Evolutionary conservation across 2,888 invertebrate genomes (phyloP), one percentile per base, ranked within the genome.

Genomic region (Rhyacophila evoluta): DNA sequence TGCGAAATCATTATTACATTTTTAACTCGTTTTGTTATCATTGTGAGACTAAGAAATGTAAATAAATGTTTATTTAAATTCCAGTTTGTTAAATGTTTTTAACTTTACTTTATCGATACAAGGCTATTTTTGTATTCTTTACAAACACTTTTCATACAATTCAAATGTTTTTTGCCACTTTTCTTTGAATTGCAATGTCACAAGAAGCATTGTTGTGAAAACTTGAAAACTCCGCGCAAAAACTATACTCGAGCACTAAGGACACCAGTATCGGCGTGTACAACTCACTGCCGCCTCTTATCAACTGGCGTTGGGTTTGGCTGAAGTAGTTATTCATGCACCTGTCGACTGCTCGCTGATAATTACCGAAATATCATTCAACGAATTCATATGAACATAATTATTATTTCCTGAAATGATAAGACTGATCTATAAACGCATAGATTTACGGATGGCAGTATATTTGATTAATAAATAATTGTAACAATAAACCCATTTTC

Each of bases 101-200:
- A 55, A 55, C 6, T 25, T 55, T 8, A 55, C 19, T 55, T 19
- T 15, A 19, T 8, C 55, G 55, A 10, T 19, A 1, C 55, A 55
- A 55, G 55, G 55, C 55, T 55, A 19, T 55, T 55, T 55, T 55
- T 55, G 25, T 25, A 19, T 55, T 25, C 15, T 55, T 55, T 55
- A 55, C 55, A 55, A 55, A 19, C 55, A 55, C 55, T 55, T 55
- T 55, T 55, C 55, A 55, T 19, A 55, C 19, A 55, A 55, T 55
- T 55, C 55, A 55, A 8, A 55, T 15, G 55, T 55, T 55, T 55
- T 55, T 55, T 6, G 15, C 55, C 15, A 12, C 19, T 55, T 55
- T 55, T 19, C 19, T 55, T 55, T 12, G 55, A 0, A 55, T 25
- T 19, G 55, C 55, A 55, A 55, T 55, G 55, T 19, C 25, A n/a